A percentile compares a stretch with the other conserved stretches of the same genome.
phyloP scores from a whole-genome alignment of 1,140 invertebrate species.

The Hylyphantes graminicola region DNA sequence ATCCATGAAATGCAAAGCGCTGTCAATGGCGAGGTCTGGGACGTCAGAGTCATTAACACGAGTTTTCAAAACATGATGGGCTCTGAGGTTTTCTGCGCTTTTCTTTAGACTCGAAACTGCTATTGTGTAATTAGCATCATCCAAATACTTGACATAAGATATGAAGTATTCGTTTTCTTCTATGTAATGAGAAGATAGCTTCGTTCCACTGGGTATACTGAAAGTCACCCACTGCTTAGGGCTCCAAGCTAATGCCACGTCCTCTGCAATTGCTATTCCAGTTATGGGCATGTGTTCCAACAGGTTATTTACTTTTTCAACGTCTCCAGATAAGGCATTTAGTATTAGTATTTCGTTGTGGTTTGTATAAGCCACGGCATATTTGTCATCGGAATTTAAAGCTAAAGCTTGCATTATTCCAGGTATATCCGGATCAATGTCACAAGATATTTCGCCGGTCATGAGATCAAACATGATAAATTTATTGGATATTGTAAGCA shows the following conservation, averaged over 20 bases:
- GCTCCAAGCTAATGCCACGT: slow-evolving; percentile 52
- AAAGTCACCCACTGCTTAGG: slow-evolving; percentile 54
- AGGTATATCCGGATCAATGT: slow-evolving; percentile 88
- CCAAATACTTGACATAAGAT: slow-evolving; percentile 20
- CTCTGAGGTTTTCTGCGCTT: slow-evolving; percentile 47
- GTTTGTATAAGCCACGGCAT: slow-evolving; percentile 94
- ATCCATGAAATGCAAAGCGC: slow-evolving; percentile 21
- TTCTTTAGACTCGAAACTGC: slow-evolving; percentile 26
- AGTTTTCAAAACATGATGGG: slow-evolving; percentile 21
- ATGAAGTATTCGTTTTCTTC: slow-evolving; percentile 38
- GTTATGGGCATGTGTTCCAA: slow-evolving; percentile 19
- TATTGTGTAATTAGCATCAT: slow-evolving; percentile 27
- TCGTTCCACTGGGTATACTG: slow-evolving; percentile 62
- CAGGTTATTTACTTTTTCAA: slow-evolving; percentile 41
- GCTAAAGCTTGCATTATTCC: slow-evolving; percentile 95
- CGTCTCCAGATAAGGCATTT: slow-evolving; percentile 58
- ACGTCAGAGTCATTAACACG: background rate
- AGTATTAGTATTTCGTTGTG: slow-evolving; percentile 75
- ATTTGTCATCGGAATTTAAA: slow-evolving; percentile 95
- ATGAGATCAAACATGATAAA: slow-evolving; percentile 98
- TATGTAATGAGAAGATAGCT: slow-evolving; percentile 24
- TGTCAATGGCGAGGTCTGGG: slow-evolving; percentile 22
- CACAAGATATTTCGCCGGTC: slow-evolving; percentile 89
- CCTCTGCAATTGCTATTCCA: slow-evolving; percentile 32
- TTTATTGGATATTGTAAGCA: slow-evolving; percentile 95